Evolutionary conservation across 2,888 invertebrate genomes (phyloP), one percentile per base, ranked within the genome.

Genomic region (Zhuqinia jingwanae): DNA sequence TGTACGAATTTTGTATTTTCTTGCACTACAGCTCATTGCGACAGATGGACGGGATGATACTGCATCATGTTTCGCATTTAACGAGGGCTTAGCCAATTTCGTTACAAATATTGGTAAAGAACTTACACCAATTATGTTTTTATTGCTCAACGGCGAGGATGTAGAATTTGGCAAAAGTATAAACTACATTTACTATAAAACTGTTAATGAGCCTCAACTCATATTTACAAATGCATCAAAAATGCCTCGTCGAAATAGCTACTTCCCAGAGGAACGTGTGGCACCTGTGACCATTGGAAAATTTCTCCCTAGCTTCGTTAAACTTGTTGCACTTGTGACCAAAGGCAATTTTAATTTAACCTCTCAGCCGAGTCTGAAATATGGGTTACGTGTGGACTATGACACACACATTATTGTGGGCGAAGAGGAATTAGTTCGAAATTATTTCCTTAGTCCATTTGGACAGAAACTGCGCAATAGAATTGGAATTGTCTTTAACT

Each of bases 231-330:
- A 81, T 30, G 8, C 25, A 1, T 20, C 58, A 11, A 58, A 25
- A 22, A 60, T 86, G 50, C 81, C 81, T 8, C 56, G 50, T 0
- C 56, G 86, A 1, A 86, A 45, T 22, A 86, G 80, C 63, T 86
- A 86, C 58, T 73, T 56, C n/a, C 75, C 75, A 0, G 42, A 58
- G 13, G 42, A 80, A 2, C 76, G 76, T 56, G 81, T 81, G 15
- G 20, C 42, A 42, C 53, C 63, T 30, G 50, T 76, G 11, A 11
- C 81, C 42, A 42, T 80, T 6, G 73, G 81, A 27, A 83, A 65
- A 45, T 53, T 76, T 42, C n/a, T 47, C 11, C 27, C 63, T n/a
- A 81, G 56, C 25, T 83, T n/a, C 20, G 6, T 65, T 0, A 36
- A 20, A 22, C 2, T 70, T 0, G 15, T 79, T 47, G n/a, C 75